Percentiles rank a stretch among this genome's conserved stretches.
Conservation (phyloP, 1,140 invertebrate species). For the Orussus abietinus region DNA sequence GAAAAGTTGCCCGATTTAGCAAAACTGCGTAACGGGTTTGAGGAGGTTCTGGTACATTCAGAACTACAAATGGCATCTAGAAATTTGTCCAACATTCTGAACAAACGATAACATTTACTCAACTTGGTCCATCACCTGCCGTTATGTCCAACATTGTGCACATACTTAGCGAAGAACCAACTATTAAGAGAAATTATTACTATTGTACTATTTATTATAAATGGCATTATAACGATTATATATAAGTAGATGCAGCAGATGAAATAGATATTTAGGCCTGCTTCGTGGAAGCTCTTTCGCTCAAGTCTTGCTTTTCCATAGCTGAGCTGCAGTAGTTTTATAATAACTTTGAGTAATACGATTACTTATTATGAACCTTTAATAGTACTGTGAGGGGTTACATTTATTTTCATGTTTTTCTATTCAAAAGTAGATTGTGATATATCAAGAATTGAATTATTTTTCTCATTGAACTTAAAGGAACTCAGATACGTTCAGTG, state of each 20-base stretch:
- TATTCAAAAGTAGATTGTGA: too few species aligned
- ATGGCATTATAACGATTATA: slow-evolving; percentile 28
- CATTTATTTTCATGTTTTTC: too few species aligned
- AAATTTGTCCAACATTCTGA: slow-evolving; percentile 45
- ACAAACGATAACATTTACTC: slow-evolving; percentile 50
- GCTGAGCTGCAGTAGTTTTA: too few species aligned
- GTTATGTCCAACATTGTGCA: slow-evolving; percentile 23
- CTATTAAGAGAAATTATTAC: slow-evolving; percentile 31
- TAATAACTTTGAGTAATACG: too few species aligned
- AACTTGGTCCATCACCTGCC: slow-evolving; percentile 17
- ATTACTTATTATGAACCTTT: too few species aligned
- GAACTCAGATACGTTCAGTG: too few species aligned
- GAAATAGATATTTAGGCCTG: slow-evolving; percentile 30
- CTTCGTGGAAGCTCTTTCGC: slow-evolving; percentile 25
- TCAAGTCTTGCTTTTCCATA: slow-evolving; percentile 29
- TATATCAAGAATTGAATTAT: too few species aligned
- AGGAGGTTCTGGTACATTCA: slow-evolving; percentile 52
- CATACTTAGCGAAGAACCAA: slow-evolving; percentile 31
- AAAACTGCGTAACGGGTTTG: slow-evolving; percentile 59
- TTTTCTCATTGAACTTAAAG: too few species aligned
- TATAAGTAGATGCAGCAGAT: slow-evolving; percentile 28
- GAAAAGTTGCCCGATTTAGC: slow-evolving; percentile 63
- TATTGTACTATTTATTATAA: slow-evolving; percentile 45
- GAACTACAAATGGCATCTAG: slow-evolving; percentile 38
- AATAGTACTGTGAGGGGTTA: too few species aligned